Evolutionary conservation across 2,888 invertebrate species (phyloP), one percentile per base, ranked within the genome.

Genomic region (Cetonia aurata): DNA sequence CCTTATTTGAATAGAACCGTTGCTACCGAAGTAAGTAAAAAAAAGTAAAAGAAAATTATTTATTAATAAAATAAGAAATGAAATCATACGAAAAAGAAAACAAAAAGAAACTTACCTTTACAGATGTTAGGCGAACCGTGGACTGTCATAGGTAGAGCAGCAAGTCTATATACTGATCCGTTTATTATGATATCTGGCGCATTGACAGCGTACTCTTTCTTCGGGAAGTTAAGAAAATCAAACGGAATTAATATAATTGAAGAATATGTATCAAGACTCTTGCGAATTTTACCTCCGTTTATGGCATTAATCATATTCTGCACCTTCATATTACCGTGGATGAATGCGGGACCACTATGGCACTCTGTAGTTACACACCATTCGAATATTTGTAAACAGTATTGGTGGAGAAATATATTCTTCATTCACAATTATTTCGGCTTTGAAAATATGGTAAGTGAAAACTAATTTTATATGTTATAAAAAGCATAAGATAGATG

Each of bases 391-490:
- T 92, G 92, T 81, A 90, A 91, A 80, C 84, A 86, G 77, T 86
- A 89, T 69, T 91, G 91, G 91, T 92, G 91, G 92, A 86, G 89
- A 77, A 92, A 91, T 79, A 84, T 92, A 72, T 81, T 92, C 0
- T 92, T 91, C 75, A 90, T 92, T 67, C 92, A 92, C 78, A 92
- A 92, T 80, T 92, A 91, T 79, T 92, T 89, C 78, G 92, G 92
- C 48, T 92, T 92, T 77, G 88, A 90, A 77, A 88, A 91, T 77
- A 91, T 92, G 90, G 90, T 90, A 84, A 78, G 78, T 73, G 62
- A 48, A 48, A 66, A 13, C 37, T n/a, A n/a, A 59, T 19, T 25
- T 71, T 13, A 31, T 4, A 37, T 59, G 19, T 59, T 46, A 3
- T 6, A n/a, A n/a, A n/a, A n/a, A n/a, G n/a, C n/a, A n/a, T n/a